Percentiles rank a stretch among this genome's conserved stretches.
phyloP scores from a whole-genome alignment of 2,888 invertebrate genomes.

The Oligia strigilis region DNA sequence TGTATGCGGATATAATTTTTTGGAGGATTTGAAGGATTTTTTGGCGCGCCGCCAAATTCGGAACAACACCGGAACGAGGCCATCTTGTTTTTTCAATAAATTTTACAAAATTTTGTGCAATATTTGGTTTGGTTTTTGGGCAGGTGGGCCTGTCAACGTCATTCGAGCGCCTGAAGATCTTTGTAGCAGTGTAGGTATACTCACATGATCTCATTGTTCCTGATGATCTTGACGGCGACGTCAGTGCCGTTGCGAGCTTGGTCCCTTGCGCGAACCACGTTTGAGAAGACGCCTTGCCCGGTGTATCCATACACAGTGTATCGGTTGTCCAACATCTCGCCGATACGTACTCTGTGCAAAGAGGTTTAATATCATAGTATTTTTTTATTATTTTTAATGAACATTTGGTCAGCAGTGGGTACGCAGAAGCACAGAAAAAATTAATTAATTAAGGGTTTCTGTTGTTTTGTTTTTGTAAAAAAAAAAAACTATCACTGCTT shows the following conservation, averaged over 20 bases:
- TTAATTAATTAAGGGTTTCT: neutral
- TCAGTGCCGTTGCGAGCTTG: slow-evolving; percentile 96
- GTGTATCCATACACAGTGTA: slow-evolving; percentile 99
- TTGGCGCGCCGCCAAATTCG: no score
- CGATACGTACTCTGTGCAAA: slow-evolving; percentile 95
- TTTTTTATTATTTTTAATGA: neutral
- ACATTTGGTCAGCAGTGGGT: neutral
- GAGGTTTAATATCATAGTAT: neutral
- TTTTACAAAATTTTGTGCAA: no score
- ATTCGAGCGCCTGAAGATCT: neutral
- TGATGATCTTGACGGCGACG: slow-evolving; percentile 99
- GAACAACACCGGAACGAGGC: no score
- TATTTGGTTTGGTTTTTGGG: no score
- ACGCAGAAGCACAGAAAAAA: neutral
- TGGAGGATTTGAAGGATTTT: no score
- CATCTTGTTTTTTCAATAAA: neutral
- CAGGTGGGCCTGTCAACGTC: neutral
- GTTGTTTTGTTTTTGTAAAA: neutral
- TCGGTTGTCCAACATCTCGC: slow-evolving; percentile 97
- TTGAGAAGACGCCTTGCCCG: slow-evolving; percentile 99
- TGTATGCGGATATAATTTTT: neutral
- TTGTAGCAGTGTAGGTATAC: slow-evolving; percentile 65
- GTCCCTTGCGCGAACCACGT: slow-evolving; percentile 98
- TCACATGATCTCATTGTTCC: slow-evolving; percentile 99
- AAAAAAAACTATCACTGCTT: neutral